These are phyloP conservation scores for Phanerotoma sp. DNA, from an alignment of 2,888 invertebrate genomes.

Conservation along the genomic window DNA sequence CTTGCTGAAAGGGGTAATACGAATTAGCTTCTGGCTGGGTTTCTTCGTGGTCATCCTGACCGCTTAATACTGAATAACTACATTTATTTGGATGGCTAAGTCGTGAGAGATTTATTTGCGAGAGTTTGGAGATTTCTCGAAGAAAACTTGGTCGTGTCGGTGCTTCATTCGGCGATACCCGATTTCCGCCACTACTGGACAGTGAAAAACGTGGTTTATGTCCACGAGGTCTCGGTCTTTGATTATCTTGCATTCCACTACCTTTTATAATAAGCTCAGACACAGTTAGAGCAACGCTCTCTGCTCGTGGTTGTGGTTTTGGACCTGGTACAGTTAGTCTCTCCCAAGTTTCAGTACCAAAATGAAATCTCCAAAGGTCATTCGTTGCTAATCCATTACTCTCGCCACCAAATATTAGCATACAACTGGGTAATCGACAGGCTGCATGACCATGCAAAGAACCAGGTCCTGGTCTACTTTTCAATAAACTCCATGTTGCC, in stretches of 20 bases:
- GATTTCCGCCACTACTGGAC: background rate
- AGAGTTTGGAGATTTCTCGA: constrained; percentile 71
- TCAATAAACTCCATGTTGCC: constrained; percentile 68
- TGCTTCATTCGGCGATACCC: constrained; percentile 50
- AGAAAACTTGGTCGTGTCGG: constrained; percentile 60
- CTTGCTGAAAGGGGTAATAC: constrained; percentile 57
- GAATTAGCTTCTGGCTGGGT: constrained; percentile 58
- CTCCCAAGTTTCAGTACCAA: constrained; percentile 77
- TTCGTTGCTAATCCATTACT: constrained; percentile 69
- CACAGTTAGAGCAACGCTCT: constrained; percentile 68
- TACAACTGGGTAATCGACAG: constrained; percentile 73
- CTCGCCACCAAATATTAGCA: constrained; percentile 82
- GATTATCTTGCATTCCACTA: constrained; percentile 44
- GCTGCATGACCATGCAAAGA: constrained; percentile 77
- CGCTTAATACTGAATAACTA: constrained; percentile 69
- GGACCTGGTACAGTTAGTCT: constrained; percentile 65
- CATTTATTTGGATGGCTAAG: constrained; percentile 66
- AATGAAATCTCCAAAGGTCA: constrained; percentile 83
- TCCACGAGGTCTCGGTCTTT: constrained; percentile 40
- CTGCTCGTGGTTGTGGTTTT: constrained; percentile 70
- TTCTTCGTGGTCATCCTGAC: constrained; percentile 65
- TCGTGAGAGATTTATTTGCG: constrained; percentile 69
- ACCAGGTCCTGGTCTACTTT: constrained; percentile 67
- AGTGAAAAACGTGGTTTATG: constrained; percentile 49
- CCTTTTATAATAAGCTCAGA: constrained; percentile 61